These are phyloP conservation scores for Phania funesta DNA, from an alignment of 2,888 invertebrate genomes.

Conservation along the genomic window DNA sequence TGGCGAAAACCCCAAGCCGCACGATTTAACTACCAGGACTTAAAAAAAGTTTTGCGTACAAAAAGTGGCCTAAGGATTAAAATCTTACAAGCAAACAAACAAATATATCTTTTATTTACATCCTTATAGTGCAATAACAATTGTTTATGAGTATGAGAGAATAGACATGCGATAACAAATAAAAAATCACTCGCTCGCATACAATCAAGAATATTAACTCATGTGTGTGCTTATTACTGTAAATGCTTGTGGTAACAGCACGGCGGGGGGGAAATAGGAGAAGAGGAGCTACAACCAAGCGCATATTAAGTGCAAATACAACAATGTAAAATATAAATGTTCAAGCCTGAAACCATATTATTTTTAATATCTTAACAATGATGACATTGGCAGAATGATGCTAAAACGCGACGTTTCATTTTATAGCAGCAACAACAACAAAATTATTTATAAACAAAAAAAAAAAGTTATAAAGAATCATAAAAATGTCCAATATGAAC, in stretches of 20 bases:
- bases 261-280: not conserved
- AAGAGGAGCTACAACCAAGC: not conserved
- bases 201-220: constrained; percentile 36
- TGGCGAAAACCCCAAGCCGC: not conserved
- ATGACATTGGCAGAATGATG: constrained; percentile 68
- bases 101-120: constrained; percentile 5
- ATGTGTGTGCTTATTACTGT: constrained; percentile 33
- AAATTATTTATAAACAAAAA: constrained; percentile 39
- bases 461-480: constrained; percentile 68
- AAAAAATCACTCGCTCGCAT: constrained; percentile 31
- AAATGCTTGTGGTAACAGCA: not conserved
- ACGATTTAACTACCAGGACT: not conserved
- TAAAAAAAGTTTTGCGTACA: constrained; percentile 1
- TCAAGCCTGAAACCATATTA: constrained; percentile 63
- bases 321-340: constrained; percentile 42
- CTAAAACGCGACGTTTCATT: constrained; percentile 68
- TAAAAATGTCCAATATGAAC: constrained; percentile 73
- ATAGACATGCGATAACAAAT: not conserved
- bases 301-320: constrained; percentile 15
- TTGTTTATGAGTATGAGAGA: constrained; percentile 15
- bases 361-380: constrained; percentile 68
- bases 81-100: not conserved
- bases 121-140: constrained; percentile 25
- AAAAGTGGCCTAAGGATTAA: constrained; percentile 10
- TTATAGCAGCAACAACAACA: constrained; percentile 65